Conservation (phyloP, 2,113 vertebrate species). For the Aptenodytes forsteri region DNA sequence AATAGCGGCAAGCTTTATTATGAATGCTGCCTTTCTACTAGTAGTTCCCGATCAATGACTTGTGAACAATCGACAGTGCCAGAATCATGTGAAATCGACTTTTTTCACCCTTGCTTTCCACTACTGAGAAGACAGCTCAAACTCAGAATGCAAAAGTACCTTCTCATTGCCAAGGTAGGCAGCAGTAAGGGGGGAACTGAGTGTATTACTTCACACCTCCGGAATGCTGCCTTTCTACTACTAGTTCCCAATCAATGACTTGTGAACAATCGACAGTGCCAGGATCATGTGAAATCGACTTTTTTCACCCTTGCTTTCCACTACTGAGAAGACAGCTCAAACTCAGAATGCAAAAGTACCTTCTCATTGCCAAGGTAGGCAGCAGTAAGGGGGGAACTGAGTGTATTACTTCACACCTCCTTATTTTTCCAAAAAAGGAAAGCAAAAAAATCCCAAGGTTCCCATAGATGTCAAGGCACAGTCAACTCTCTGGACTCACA, state of each 20-base stretch:
- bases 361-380: not conserved
- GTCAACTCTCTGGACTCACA: not conserved
- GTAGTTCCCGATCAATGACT: not conserved
- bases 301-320: not conserved
- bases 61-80: not conserved
- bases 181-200: not conserved
- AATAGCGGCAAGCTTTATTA: constrained; percentile 1
- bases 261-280: not conserved
- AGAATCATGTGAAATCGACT: not conserved
- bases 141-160: not conserved
- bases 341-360: not conserved
- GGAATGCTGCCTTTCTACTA: not conserved
- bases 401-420: not conserved
- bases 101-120: not conserved
- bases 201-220: not conserved
- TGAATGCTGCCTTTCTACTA: not conserved
- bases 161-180: not conserved
- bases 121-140: not conserved
- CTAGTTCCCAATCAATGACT: not conserved
- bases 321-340: not conserved
- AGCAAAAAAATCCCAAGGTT: not conserved
- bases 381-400: not conserved
- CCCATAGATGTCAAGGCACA: not conserved
- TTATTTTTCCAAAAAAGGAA: not conserved
- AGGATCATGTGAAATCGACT: not conserved